Conservation (phyloP, 2,113 vertebrate genomes). For the Oxyruncus cristatus region DNA sequence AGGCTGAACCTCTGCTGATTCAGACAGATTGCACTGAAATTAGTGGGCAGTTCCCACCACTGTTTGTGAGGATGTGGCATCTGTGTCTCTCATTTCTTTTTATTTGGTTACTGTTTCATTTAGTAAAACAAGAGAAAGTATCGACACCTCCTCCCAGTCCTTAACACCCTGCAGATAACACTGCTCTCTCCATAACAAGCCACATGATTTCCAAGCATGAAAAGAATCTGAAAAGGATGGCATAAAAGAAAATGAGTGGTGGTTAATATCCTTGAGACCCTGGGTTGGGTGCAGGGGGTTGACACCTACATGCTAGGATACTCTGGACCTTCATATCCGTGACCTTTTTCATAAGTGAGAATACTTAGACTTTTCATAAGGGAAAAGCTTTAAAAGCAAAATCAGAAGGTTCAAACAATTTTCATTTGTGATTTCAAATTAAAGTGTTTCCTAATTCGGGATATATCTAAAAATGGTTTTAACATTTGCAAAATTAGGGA, state of each 20-base stretch:
- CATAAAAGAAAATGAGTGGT: not conserved
- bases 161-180: not conserved
- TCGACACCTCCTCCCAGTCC: not conserved
- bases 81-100: rapidly evolving
- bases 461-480: not conserved
- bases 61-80: rapidly evolving
- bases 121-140: not conserved
- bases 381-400: not conserved
- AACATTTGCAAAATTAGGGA: not conserved
- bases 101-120: not conserved
- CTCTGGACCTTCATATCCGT: not conserved
- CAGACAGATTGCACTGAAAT: not conserved
- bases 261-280: not conserved
- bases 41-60: not conserved
- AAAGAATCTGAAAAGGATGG: not conserved
- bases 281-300: rapidly evolving
- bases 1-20: not conserved
- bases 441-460: not conserved
- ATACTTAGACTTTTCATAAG: not conserved
- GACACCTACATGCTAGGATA: not conserved
- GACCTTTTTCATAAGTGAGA: not conserved
- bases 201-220: not conserved
- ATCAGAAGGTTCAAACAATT: not conserved
- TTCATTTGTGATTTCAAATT: not conserved
- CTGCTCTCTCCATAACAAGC: not conserved